A percentile compares a stretch with the other conserved stretches of the same genome.
phyloP scores from a whole-genome alignment of 2,113 vertebrate species.

The Callipepla squamata region DNA sequence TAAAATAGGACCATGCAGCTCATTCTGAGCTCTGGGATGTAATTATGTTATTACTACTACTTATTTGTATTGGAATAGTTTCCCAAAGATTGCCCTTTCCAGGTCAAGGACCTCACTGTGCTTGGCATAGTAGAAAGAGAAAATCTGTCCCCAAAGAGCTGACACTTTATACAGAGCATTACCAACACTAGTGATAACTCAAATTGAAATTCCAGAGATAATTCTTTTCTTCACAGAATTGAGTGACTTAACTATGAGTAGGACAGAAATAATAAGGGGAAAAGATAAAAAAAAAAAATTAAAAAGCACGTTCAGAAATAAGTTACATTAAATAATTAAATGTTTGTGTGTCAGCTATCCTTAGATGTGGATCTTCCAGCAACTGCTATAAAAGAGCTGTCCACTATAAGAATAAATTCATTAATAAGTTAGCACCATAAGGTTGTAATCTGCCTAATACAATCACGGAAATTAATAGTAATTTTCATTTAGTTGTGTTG shows the following conservation, averaged over 20 bases:
- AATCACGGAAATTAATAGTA: background rate
- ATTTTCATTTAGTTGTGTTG: background rate
- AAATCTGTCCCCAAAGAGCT: background rate
- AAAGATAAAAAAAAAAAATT: too few species aligned
- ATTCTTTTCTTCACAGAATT: background rate
- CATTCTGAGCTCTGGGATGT: background rate
- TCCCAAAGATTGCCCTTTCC: constrained; percentile 4
- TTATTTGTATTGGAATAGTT: background rate
- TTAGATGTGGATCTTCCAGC: constrained; percentile 1
- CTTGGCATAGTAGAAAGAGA: background rate
- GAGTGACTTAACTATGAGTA: background rate
- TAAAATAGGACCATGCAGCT: background rate
- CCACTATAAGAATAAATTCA: background rate
- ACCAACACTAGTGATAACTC: background rate
- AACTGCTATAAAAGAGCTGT: background rate
- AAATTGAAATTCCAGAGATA: background rate
- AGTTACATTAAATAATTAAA: background rate
- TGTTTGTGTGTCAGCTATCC: background rate
- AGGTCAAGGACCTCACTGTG: background rate
- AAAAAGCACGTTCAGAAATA: background rate
- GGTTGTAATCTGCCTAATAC: background rate
- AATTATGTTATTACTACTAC: background rate
- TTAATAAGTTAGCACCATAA: background rate
- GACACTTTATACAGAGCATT: background rate
- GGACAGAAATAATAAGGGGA: background rate